These are phyloP conservation scores for Lumbricus terrestris DNA, from an alignment of 2,888 invertebrate genomes.

Conservation along the genomic window DNA sequence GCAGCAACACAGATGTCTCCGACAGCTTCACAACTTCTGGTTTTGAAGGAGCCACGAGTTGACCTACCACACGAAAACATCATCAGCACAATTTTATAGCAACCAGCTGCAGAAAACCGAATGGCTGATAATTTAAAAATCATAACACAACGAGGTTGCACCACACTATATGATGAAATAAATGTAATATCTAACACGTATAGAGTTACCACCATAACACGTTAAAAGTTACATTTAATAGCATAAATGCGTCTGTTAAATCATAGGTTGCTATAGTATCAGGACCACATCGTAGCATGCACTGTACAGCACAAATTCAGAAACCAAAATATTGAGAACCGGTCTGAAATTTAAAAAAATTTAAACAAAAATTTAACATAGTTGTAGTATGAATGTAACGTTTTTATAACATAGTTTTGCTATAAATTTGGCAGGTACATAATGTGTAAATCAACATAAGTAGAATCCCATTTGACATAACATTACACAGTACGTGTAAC, in stretches of 20 bases:
- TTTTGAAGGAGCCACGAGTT: constrained; percentile 69
- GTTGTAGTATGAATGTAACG: background rate
- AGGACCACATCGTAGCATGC: background rate
- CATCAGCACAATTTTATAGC: background rate
- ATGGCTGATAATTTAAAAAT: background rate
- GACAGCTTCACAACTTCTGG: constrained; percentile 83
- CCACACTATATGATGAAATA: background rate
- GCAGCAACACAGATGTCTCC: constrained; percentile 87
- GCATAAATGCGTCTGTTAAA: no score
- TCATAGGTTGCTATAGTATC: no score
- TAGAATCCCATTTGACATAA: background rate
- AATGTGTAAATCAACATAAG: background rate
- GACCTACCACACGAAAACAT: background rate
- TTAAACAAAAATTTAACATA: background rate
- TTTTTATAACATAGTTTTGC: background rate
- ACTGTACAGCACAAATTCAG: background rate
- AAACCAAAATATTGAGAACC: background rate
- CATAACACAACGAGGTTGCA: no score
- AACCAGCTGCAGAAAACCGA: background rate
- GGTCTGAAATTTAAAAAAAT: no score
- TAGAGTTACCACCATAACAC: background rate
- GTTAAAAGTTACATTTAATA: background rate
- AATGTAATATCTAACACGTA: background rate
- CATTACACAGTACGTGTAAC: background rate
- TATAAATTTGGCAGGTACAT: background rate